Conservation (phyloP, 2,797 vertebrate genomes). For the Enteromius fasciolatus region DNA sequence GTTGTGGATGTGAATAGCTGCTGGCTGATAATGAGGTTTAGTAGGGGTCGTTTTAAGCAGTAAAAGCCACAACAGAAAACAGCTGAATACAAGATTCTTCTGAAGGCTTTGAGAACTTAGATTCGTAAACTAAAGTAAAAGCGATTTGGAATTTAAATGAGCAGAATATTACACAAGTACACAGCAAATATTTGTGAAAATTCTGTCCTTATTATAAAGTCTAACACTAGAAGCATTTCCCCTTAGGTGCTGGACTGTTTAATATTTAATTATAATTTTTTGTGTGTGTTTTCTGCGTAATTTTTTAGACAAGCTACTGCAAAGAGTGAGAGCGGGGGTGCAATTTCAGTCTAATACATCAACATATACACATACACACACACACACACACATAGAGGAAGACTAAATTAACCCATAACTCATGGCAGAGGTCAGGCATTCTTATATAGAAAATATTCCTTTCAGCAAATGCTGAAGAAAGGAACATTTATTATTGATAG, state of each 20-base stretch:
- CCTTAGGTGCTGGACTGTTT: constrained; percentile 12
- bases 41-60: neutral
- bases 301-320: constrained; percentile 1
- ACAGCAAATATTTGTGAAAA: constrained; percentile 20
- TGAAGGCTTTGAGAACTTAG: neutral
- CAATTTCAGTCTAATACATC: neutral
- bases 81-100: constrained; percentile 1
- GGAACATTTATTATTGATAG: constrained; percentile 46
- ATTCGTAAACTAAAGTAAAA: neutral
- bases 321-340: neutral
- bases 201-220: constrained; percentile 28
- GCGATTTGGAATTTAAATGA: neutral
- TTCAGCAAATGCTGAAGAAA: constrained; percentile 41
- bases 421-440: constrained; percentile 28
- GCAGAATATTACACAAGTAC: neutral
- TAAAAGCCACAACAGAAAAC: neutral
- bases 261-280: constrained; percentile 29
- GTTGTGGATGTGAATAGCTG: neutral
- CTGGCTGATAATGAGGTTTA: neutral
- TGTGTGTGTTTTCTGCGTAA: neutral
- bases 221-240: constrained; percentile 11
- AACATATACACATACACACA: neutral
- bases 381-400: neutral
- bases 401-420: constrained; percentile 50
- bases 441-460: constrained; percentile 27